A percentile compares a stretch with the other conserved stretches of the same genome.
Conservation (phyloP, 2,797 vertebrate species). For the Sebastes melanostomus region DNA sequence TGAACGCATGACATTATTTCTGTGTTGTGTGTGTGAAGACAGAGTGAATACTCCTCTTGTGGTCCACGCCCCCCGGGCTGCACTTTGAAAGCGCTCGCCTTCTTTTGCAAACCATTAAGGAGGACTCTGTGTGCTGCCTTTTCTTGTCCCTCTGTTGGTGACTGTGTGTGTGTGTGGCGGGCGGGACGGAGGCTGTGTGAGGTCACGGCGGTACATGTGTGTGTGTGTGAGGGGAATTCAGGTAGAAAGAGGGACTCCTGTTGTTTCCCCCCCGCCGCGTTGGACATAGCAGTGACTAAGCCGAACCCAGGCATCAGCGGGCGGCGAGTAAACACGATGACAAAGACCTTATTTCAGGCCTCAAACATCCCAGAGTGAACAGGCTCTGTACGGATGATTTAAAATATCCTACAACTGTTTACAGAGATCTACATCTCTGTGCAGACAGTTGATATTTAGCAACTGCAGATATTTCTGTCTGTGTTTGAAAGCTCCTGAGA, state of each 20-base stretch:
- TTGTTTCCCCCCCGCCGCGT: constrained; percentile 23
- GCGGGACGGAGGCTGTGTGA: background rate
- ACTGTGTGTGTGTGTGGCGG: background rate
- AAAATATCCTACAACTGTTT: constrained; percentile 9
- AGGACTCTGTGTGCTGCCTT: constrained; percentile 35
- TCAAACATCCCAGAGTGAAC: background rate
- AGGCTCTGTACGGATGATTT: constrained; percentile 21
- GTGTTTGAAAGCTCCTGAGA: background rate
- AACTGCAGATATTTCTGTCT: too few relatives aligned
- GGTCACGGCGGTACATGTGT: background rate
- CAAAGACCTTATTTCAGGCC: constrained; percentile 38
- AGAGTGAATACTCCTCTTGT: constrained; percentile 14
- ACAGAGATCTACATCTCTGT: background rate
- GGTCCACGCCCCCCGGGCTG: constrained; percentile 47
- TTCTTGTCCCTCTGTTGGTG: background rate
- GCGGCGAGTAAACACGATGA: constrained; percentile 44
- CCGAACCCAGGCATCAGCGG: constrained; percentile 43
- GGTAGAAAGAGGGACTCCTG: constrained; percentile 8
- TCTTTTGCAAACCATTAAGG: constrained; percentile 53
- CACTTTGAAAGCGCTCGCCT: constrained; percentile 49
- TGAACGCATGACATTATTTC: background rate
- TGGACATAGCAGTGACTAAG: constrained; percentile 53
- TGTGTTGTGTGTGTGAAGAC: constrained; percentile 4
- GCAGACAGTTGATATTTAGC: background rate
- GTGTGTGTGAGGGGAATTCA: constrained; percentile 13